phyloP scores from a whole-genome alignment of 2,113 vertebrate genomes.

The Oncorhynchus nerka region DNA sequence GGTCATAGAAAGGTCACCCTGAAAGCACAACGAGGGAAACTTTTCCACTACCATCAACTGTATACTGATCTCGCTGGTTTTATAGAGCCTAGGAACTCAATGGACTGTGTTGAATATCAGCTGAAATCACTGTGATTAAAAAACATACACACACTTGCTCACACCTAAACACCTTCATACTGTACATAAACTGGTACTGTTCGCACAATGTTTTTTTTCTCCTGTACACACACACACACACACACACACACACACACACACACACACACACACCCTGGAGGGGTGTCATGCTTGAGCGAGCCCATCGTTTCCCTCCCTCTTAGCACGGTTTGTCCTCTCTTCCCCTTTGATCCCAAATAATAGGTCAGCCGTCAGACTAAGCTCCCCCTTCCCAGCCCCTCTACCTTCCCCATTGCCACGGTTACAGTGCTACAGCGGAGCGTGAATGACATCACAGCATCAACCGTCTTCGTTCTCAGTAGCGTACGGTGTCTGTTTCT shows the following conservation, averaged over 20 bases:
- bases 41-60: too few species aligned
- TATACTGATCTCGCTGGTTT: too few species aligned
- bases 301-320: background rate
- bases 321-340: background rate
- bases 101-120: too few species aligned
- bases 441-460: too few species aligned
- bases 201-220: background rate
- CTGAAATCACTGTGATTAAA: too few species aligned
- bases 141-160: background rate
- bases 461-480: too few species aligned
- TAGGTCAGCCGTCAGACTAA: background rate
- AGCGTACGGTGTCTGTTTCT: too few species aligned
- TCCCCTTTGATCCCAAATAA: background rate
- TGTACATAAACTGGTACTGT: background rate
- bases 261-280: background rate
- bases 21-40: too few species aligned
- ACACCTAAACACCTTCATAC: background rate
- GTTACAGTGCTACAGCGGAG: background rate
- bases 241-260: too few species aligned
- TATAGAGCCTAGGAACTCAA: too few species aligned
- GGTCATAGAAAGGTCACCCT: too few species aligned
- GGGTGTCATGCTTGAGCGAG: background rate
- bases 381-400: background rate
- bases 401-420: background rate
- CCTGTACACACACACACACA: background rate